Percentiles rank a stretch among this genome's conserved stretches.
Conservation (phyloP, 1,140 invertebrate species). For the Pemphigus obesinymphae region DNA sequence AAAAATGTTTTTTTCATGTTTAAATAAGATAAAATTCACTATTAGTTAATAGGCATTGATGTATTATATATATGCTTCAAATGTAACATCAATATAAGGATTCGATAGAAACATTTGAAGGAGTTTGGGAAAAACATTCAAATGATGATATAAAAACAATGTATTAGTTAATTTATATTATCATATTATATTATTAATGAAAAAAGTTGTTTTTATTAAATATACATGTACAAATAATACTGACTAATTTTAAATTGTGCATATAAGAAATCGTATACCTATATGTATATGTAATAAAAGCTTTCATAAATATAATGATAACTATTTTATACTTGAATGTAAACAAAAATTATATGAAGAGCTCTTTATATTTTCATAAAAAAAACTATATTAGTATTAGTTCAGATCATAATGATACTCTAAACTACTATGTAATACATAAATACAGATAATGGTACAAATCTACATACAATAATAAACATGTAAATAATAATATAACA, state of each 20-base stretch:
- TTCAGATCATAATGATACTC: slow-evolving; percentile 15
- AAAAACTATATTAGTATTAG: neutral
- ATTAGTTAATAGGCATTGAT: no score
- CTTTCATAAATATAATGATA: slow-evolving; percentile 2
- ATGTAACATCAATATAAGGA: no score
- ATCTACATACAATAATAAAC: neutral
- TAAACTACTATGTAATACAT: slow-evolving; percentile 1
- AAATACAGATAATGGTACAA: slow-evolving; percentile 4
- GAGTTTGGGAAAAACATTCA: neutral
- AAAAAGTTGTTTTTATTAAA: neutral
- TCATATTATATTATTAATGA: slow-evolving; percentile 1
- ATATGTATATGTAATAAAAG: neutral
- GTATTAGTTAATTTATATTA: neutral
- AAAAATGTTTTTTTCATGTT: no score
- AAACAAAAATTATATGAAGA: slow-evolving; percentile 13
- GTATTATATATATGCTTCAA: no score
- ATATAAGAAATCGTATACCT: neutral
- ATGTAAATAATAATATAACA: neutral
- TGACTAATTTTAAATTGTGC: neutral
- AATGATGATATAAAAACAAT: neutral
- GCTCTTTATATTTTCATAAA: neutral
- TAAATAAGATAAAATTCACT: no score
- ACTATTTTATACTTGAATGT: neutral
- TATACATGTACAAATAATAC: slow-evolving; percentile 9
- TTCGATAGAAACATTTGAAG: no score